Evolutionary conservation across 2,113 vertebrate species (phyloP).

Genomic region (Dicaeum eximium): DNA sequence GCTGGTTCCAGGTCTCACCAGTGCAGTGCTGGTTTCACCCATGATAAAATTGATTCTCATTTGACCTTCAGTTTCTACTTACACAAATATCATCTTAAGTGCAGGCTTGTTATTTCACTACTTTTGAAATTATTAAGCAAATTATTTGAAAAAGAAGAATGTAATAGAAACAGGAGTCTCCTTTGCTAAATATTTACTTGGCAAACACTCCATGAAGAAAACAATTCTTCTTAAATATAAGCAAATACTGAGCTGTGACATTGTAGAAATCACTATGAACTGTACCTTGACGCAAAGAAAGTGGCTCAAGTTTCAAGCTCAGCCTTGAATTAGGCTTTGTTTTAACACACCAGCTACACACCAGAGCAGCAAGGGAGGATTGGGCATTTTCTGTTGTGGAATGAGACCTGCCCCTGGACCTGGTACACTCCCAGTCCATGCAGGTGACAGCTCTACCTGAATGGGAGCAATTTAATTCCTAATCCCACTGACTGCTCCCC

Average conservation of each 20-base stretch:
- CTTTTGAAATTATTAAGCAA: not conserved
- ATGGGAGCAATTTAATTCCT: not conserved
- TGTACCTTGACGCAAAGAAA: not conserved
- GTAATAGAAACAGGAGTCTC: not conserved
- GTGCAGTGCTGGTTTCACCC: not conserved
- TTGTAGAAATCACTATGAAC: not conserved
- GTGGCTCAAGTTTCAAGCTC: not conserved
- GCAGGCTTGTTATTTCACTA: not conserved
- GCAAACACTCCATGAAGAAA: not conserved
- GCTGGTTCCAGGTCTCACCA: not conserved
- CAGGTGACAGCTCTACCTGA: not conserved
- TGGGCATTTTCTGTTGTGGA: not conserved
- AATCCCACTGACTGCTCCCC: not conserved
- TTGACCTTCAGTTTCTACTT: not conserved
- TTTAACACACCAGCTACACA: not conserved
- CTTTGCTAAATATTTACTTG: slow-evolving; percentile 39
- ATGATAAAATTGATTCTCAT: not conserved
- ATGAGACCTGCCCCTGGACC: not conserved
- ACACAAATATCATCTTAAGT: not conserved
- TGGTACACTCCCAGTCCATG: not conserved
- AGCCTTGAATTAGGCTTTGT: not conserved
- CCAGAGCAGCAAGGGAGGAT: not conserved
- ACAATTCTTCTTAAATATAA: not conserved
- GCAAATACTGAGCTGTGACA: not conserved
- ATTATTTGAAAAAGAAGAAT: not conserved